phyloP scores from a whole-genome alignment of 2,888 invertebrate genomes.

The Dasysyrphus albostriatus region DNA sequence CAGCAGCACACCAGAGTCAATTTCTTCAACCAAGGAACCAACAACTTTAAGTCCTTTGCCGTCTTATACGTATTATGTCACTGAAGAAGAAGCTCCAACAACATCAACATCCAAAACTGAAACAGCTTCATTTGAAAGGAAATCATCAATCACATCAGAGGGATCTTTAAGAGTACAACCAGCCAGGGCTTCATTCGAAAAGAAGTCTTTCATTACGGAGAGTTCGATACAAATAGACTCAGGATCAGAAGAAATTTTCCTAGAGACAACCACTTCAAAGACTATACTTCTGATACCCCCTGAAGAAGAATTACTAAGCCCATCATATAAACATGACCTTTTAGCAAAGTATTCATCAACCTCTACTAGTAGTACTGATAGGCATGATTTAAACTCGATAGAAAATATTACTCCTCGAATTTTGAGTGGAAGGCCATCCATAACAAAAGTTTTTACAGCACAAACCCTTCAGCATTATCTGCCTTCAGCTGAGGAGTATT shows the following conservation, averaged over 20 bases:
- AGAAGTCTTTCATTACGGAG: constrained; percentile 12
- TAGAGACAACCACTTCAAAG: constrained; percentile 81
- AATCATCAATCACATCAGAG: constrained; percentile 2
- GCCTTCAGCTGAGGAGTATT: constrained; percentile 83
- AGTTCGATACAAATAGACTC: constrained; percentile 66
- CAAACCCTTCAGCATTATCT: constrained; percentile 79
- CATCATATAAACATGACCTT: constrained; percentile 13
- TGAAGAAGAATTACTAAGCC: constrained; percentile 79
- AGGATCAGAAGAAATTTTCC: constrained; percentile 77
- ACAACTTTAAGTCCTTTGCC: constrained; percentile 28
- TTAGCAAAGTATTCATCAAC: constrained; percentile 49
- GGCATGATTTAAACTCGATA: constrained; percentile 61
- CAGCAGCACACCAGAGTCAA: constrained; percentile 51
- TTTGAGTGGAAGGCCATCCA: constrained; percentile 85
- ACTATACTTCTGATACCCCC: constrained; percentile 83
- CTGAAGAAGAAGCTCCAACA: constrained; percentile 77
- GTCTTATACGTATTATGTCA: constrained; percentile 80
- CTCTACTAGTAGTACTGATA: constrained; percentile 48
- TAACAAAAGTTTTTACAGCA: constrained; percentile 86
- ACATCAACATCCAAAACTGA: constrained; percentile 77
- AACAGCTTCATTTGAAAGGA: constrained; percentile 19
- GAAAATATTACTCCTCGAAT: constrained; percentile 77
- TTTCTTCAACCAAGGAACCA: constrained; percentile 32
- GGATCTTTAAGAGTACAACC: constrained; percentile 45
- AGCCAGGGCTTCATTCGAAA: constrained; percentile 19